These are phyloP conservation scores for Silurus lanzhouensis DNA, from an alignment of 2,797 vertebrate genomes.

Conservation along the genomic window DNA sequence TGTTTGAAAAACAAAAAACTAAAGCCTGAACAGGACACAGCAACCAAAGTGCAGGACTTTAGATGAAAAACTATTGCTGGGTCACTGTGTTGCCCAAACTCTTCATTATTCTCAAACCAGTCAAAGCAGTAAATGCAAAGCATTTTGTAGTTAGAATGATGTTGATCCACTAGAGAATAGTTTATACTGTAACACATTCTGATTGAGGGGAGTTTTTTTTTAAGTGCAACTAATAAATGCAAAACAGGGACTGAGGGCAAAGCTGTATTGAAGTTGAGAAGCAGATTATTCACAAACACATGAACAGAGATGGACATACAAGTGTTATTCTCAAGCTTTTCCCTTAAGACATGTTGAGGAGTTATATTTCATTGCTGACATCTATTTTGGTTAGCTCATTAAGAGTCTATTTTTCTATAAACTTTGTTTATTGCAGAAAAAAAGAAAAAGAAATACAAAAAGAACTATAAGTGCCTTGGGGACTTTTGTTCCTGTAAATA, in stretches of 20 bases:
- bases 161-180: neutral
- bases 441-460: too few species aligned
- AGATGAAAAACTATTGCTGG: neutral
- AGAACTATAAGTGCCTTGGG: neutral
- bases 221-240: neutral
- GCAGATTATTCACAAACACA: neutral
- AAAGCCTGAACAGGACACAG: neutral
- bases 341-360: neutral
- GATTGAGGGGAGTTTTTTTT: neutral
- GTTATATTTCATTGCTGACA: neutral
- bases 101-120: neutral
- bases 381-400: neutral
- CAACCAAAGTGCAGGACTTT: neutral
- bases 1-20: neutral
- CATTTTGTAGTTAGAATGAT: neutral
- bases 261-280: neutral
- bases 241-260: neutral
- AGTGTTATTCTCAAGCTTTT: neutral
- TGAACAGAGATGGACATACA: neutral
- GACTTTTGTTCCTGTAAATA: neutral
- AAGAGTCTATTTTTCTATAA: neutral
- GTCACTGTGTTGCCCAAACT: neutral
- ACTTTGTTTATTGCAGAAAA: neutral
- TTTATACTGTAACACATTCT: neutral
- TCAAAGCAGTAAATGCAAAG: neutral